These are phyloP conservation scores for Meteorus cinctellus DNA, from an alignment of 2,888 invertebrate species.

Conservation along the genomic window DNA sequence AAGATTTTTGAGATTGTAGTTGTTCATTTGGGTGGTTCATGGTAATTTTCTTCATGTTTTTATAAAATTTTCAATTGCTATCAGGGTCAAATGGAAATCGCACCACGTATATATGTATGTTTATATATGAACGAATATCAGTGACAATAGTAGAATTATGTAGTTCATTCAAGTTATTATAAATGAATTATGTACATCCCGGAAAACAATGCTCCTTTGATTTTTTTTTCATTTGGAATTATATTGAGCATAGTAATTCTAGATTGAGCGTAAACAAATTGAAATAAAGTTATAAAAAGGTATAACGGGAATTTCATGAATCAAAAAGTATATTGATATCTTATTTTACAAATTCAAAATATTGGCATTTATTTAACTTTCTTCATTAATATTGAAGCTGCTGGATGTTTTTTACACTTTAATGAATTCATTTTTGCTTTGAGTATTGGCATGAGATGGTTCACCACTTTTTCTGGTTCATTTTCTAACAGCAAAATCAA, in stretches of 20 bases:
- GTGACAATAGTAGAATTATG: not conserved
- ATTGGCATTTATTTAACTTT: slow-evolving; percentile 66
- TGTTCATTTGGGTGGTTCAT: not conserved
- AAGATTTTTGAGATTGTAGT: not conserved
- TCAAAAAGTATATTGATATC: slow-evolving; percentile 48
- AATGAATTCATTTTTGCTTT: slow-evolving; percentile 73
- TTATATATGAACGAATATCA: not conserved
- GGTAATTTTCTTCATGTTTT: not conserved
- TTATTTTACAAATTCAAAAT: slow-evolving; percentile 38
- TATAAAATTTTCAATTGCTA: not conserved
- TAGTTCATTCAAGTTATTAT: not conserved
- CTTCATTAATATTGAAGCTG: slow-evolving; percentile 79
- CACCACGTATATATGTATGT: not conserved
- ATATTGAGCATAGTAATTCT: not conserved
- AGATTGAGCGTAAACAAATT: not conserved
- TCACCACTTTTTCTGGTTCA: slow-evolving; percentile 73
- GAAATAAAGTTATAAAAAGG: not conserved
- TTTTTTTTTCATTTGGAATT: not conserved
- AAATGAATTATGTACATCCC: not conserved
- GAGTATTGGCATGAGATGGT: slow-evolving; percentile 75
- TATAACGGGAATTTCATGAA: slow-evolving; percentile 26
- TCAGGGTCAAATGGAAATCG: not conserved
- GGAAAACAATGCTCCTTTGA: not conserved
- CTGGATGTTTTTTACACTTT: slow-evolving; percentile 76
- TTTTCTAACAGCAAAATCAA: slow-evolving; percentile 81